phyloP scores from a whole-genome alignment of 2,113 vertebrate genomes.

The Ahaetulla prasina region DNA sequence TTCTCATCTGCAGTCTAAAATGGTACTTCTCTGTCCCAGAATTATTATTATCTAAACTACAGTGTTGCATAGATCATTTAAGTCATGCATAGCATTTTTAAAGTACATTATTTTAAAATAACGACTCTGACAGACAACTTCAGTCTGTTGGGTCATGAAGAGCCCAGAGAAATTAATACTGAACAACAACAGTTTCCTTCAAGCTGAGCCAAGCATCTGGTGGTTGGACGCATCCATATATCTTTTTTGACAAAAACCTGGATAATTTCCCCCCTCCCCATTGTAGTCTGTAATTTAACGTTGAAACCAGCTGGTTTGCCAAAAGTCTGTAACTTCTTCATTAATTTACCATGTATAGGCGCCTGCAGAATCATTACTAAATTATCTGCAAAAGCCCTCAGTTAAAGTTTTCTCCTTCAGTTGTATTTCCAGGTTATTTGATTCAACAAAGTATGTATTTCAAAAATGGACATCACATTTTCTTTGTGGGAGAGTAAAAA shows the following conservation, averaged over 20 bases:
- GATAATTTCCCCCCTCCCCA: neutral
- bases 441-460: too few species aligned
- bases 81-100: neutral
- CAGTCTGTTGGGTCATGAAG: neutral
- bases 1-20: neutral
- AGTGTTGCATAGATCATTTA: neutral
- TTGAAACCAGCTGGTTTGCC: too few species aligned
- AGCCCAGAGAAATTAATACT: neutral
- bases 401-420: too few species aligned
- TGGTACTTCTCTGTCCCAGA: neutral
- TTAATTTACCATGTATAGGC: too few species aligned
- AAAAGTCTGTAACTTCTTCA: too few species aligned
- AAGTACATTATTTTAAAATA: neutral
- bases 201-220: neutral
- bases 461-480: too few species aligned
- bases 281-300: neutral
- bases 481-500: too few species aligned
- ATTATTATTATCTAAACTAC: neutral
- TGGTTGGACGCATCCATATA: neutral
- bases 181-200: neutral
- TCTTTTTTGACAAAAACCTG: neutral
- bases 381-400: too few species aligned
- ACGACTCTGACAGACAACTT: neutral
- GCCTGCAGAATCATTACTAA: too few species aligned
- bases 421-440: too few species aligned